Evolutionary conservation across 2,888 invertebrate genomes (phyloP).

Genomic region (Pollenia labialis): DNA sequence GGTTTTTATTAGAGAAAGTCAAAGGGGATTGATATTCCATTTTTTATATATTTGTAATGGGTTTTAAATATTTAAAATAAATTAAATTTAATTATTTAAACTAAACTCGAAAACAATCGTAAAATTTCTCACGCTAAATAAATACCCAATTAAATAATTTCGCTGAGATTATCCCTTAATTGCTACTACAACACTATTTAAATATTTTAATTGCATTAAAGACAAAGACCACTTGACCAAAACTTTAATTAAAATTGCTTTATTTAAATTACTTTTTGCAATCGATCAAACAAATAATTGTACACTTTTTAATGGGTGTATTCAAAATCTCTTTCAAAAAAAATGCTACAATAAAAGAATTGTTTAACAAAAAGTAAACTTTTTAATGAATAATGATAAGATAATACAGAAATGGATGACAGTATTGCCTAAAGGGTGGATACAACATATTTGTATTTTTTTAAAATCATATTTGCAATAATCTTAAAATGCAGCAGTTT

Average conservation of each 20-base stretch:
- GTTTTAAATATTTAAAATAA: no score
- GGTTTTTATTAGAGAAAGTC: background rate
- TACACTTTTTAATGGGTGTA: background rate
- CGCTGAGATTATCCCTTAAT: no score
- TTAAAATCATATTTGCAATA: background rate
- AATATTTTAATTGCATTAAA: background rate
- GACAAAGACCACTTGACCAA: background rate
- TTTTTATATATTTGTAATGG: background rate
- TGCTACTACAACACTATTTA: background rate
- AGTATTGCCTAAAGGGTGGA: conserved; percentile 10
- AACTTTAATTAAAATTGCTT: background rate
- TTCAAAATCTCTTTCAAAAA: conserved; percentile 1
- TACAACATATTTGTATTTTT: background rate
- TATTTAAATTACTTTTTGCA: background rate
- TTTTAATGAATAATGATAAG: conserved; percentile 20
- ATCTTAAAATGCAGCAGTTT: background rate
- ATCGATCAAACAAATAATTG: background rate
- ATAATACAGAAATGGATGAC: background rate
- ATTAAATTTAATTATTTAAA: no score
- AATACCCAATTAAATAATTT: no score
- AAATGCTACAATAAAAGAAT: background rate
- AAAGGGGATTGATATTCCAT: background rate
- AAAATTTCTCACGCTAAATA: no score
- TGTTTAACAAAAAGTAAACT: background rate
- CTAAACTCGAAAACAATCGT: no score